Conservation (phyloP, 1,140 invertebrate genomes). For the Trachymyrmex septentrionalis region DNA sequence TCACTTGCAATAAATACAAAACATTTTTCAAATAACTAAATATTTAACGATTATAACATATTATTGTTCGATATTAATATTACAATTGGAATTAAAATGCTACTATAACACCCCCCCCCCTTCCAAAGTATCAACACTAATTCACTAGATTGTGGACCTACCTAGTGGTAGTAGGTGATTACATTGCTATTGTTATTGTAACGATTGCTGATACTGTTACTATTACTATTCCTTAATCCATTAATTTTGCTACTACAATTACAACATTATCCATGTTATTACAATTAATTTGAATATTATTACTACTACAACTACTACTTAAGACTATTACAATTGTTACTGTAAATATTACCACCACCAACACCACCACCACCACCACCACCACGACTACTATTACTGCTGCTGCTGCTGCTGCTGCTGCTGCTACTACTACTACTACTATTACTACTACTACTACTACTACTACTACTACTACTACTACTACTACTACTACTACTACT, state of each 20-base stretch:
- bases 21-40: not conserved
- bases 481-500: not conserved
- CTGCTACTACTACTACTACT: constrained; percentile 13
- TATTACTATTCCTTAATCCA: not conserved
- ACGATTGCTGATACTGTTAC: not conserved
- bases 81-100: not conserved
- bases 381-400: constrained; percentile 34
- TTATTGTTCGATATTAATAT: not conserved
- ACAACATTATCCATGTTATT: not conserved
- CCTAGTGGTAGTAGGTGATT: no score
- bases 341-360: no score
- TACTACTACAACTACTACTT: constrained; percentile 36
- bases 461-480: not conserved
- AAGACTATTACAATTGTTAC: no score
- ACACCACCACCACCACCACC: not conserved
- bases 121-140: not conserved
- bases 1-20: not conserved
- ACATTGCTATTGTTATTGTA: not conserved
- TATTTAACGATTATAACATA: not conserved
- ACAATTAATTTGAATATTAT: constrained; percentile 45
- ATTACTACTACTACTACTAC: constrained; percentile 39
- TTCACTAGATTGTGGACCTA: no score
- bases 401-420: not conserved
- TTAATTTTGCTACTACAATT: not conserved
- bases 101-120: not conserved